Evolutionary conservation across 2,888 invertebrate genomes (phyloP).

Genomic region (Drosophila nigricruria): DNA sequence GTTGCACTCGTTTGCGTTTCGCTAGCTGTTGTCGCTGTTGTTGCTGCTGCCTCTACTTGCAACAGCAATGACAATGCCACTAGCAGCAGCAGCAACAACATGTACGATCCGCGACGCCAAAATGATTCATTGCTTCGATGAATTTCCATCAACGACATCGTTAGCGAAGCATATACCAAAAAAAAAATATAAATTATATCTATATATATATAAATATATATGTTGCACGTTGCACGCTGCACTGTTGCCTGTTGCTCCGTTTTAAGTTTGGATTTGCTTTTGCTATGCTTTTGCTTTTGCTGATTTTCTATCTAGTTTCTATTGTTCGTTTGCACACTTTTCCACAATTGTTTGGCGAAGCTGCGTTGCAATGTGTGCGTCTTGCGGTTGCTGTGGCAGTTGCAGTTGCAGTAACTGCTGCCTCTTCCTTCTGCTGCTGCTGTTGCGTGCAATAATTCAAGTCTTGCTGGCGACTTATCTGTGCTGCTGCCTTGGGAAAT

Average conservation of each 20-base stretch:
- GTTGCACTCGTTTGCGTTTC: slow-evolving; percentile 77
- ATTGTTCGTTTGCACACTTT: slow-evolving; percentile 76
- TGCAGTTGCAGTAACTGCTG: slow-evolving; percentile 34
- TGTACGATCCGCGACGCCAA: slow-evolving; percentile 71
- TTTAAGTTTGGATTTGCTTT: slow-evolving; percentile 27
- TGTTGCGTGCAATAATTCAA: slow-evolving; percentile 82
- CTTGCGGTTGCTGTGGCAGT: slow-evolving; percentile 63
- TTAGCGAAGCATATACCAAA: slow-evolving; percentile 79
- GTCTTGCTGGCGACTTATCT: slow-evolving; percentile 84
- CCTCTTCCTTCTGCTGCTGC: slow-evolving; percentile 31
- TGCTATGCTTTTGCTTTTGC: slow-evolving; percentile 35
- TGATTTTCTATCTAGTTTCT: slow-evolving; percentile 70
- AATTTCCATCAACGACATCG: slow-evolving; percentile 82
- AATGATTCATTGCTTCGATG: slow-evolving; percentile 83
- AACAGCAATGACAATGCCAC: slow-evolving; percentile 59
- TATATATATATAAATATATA: slow-evolving; percentile 22
- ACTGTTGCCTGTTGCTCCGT: slow-evolving; percentile 37
- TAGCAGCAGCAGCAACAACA: slow-evolving; percentile 53
- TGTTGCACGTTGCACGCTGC: slow-evolving; percentile 22
- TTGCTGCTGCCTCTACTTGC: slow-evolving; percentile 34
- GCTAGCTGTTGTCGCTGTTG: slow-evolving; percentile 42
- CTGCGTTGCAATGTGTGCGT: slow-evolving; percentile 67
- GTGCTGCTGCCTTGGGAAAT: slow-evolving; percentile 74
- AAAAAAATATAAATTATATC: slow-evolving; percentile 27
- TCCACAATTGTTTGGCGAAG: slow-evolving; percentile 74